Evolutionary conservation across 2,797 vertebrate genomes (phyloP).

Genomic region (Urocyon cinereoargenteus): DNA sequence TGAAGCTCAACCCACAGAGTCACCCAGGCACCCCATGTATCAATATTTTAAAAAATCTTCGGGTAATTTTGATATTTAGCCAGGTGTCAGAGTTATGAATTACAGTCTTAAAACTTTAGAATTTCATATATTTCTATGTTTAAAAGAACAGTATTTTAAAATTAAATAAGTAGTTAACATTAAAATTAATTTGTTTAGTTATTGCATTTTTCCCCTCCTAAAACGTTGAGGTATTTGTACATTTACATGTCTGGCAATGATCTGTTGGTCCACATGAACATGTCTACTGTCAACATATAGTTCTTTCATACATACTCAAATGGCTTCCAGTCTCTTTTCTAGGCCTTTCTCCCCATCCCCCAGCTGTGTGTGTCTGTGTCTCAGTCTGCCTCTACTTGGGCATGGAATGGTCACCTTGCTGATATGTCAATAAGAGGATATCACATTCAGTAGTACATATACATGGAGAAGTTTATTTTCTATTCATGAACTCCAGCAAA

Average conservation of each 20-base stretch:
- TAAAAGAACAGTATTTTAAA: not conserved
- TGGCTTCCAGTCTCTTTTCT: not conserved
- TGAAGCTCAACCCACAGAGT: not conserved
- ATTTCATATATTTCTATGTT: not conserved
- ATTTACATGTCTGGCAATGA: not conserved
- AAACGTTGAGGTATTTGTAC: not conserved
- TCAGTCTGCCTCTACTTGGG: not conserved
- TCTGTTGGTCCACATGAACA: not conserved
- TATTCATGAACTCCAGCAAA: not conserved
- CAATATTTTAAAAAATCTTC: not conserved
- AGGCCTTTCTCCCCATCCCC: not conserved
- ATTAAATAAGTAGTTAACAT: not conserved
- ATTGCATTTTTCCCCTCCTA: not conserved
- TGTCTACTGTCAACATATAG: not conserved
- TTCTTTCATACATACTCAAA: not conserved
- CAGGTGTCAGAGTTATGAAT: not conserved
- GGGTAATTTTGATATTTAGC: not conserved
- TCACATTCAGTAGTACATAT: not conserved
- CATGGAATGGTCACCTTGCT: not conserved
- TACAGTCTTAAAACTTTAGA: not conserved
- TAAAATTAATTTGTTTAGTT: slow-evolving; percentile 5
- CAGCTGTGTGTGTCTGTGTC: not conserved
- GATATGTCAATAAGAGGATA: not conserved
- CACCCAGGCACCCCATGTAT: not conserved
- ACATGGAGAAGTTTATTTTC: not conserved